phyloP scores from a whole-genome alignment of 2,113 vertebrate species.

The Mastomys coucha region DNA sequence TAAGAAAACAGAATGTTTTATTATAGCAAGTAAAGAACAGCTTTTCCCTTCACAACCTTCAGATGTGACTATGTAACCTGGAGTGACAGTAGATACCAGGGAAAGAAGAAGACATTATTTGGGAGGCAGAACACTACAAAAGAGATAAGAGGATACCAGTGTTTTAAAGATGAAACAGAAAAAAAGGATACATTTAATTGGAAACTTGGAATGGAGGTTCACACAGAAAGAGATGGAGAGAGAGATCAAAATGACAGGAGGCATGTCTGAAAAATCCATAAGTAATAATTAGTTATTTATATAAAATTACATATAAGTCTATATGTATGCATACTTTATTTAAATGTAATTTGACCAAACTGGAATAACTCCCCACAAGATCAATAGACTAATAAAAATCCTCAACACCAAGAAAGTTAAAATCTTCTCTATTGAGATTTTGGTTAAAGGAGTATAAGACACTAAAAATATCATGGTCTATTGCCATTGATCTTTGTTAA shows the following conservation, averaged over 20 bases:
- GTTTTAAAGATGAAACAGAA: background rate
- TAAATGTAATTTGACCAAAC: background rate
- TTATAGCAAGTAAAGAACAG: slow-evolving; percentile 7
- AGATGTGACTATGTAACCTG: background rate
- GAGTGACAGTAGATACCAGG: background rate
- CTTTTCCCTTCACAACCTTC: no score
- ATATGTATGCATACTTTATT: background rate
- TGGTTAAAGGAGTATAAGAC: background rate
- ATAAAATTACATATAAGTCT: background rate
- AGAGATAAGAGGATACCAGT: background rate
- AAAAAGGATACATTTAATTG: background rate
- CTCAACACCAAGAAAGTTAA: no score
- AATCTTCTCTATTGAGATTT: background rate
- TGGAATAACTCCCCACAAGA: background rate
- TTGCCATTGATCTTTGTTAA: background rate
- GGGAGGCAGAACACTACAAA: background rate
- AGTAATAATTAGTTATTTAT: background rate
- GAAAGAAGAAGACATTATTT: background rate
- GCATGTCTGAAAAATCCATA: no score
- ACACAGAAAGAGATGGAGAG: background rate
- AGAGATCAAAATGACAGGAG: background rate
- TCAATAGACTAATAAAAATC: background rate
- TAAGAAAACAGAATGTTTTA: slow-evolving; percentile 30
- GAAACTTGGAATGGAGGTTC: background rate
- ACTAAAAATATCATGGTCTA: background rate